These are phyloP conservation scores for Carabus problematicus DNA, from an alignment of 2,888 invertebrate genomes.

Conservation along the genomic window DNA sequence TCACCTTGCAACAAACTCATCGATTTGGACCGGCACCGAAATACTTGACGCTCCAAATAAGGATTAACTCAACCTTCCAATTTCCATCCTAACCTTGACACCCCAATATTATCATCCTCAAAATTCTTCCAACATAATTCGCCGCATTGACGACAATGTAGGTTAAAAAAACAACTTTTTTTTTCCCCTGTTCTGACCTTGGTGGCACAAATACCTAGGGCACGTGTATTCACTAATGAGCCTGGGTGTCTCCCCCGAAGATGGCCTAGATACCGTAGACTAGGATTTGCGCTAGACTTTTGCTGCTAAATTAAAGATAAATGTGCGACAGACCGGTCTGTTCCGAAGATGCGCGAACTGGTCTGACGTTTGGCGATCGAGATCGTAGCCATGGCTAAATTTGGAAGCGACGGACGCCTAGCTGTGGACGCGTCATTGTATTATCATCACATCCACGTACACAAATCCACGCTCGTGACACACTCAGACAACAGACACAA, in stretches of 20 bases:
- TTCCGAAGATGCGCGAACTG: neutral
- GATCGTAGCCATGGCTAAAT: conserved; percentile 55
- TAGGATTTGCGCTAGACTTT: neutral
- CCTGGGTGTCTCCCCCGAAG: neutral
- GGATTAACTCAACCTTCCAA: conserved; percentile 8
- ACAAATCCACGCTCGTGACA: neutral
- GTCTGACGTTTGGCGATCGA: conserved; percentile 42
- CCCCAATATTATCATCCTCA: too few relatives aligned
- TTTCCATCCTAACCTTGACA: conserved; percentile 9
- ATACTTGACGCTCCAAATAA: neutral
- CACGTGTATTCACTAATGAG: too few relatives aligned
- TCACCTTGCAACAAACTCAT: conserved; percentile 24
- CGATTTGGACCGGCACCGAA: neutral
- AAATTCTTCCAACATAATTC: too few relatives aligned
- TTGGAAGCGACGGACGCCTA: conserved; percentile 53
- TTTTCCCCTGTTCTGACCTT: neutral
- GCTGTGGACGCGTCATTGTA: conserved; percentile 13
- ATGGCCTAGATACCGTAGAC: neutral
- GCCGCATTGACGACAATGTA: too few relatives aligned
- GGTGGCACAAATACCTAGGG: neutral
- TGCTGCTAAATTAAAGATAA: too few relatives aligned
- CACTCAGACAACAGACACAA: neutral
- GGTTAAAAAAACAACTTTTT: too few relatives aligned
- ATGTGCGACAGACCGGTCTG: neutral
- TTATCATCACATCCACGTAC: conserved; percentile 5